Evolutionary conservation across 2,113 vertebrate genomes (phyloP).

Genomic region (Baryphthengus martii): DNA sequence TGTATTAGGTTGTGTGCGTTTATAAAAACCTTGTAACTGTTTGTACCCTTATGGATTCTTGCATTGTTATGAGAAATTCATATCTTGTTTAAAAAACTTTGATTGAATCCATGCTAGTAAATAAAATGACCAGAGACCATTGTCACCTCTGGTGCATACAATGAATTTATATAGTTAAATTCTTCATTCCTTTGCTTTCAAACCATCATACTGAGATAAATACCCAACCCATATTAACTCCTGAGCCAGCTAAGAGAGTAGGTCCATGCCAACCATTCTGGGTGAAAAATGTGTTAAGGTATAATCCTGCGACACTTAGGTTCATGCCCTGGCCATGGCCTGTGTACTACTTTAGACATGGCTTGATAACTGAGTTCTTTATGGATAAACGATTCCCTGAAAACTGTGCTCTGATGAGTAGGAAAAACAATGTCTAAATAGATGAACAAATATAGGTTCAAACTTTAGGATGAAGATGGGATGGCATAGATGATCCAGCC

Average conservation of each 20-base stretch:
- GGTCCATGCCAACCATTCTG: neutral
- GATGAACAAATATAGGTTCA: neutral
- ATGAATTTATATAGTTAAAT: neutral
- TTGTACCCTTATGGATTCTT: neutral
- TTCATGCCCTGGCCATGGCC: neutral
- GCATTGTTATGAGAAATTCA: neutral
- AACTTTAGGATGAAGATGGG: neutral
- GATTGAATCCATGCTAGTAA: neutral
- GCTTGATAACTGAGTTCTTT: neutral
- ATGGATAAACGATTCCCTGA: neutral
- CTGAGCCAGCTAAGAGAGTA: neutral
- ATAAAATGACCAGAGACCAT: neutral
- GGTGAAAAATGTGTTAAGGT: neutral
- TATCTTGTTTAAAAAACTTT: neutral
- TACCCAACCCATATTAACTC: neutral
- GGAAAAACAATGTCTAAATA: neutral
- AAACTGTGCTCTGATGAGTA: accelerated
- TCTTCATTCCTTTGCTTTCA: neutral
- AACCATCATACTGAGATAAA: neutral
- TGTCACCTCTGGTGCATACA: neutral
- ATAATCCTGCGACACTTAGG: neutral
- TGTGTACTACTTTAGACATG: neutral
- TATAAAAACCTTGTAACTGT: neutral
- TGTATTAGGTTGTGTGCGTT: neutral
- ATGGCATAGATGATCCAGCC: neutral